Percentiles rank a stretch among this genome's conserved stretches.
These are phyloP conservation scores for Miniopterus natalensis DNA, from an alignment of 2,113 vertebrate species.

Conservation along the genomic window DNA sequence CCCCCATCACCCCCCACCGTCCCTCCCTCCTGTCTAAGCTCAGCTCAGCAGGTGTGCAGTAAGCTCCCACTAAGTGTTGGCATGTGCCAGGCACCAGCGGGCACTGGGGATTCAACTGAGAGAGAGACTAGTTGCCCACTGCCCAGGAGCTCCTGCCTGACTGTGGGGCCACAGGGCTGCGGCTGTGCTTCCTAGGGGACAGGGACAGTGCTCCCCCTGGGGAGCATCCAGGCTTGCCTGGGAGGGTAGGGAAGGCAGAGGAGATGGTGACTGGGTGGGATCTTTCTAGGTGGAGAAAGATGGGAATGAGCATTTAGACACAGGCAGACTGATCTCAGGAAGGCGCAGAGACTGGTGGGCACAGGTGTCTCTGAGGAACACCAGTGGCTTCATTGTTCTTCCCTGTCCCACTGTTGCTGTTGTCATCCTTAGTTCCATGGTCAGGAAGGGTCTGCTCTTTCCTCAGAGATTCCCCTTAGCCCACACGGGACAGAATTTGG, in stretches of 20 bases:
- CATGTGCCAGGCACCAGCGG: background rate
- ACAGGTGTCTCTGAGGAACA: accelerated
- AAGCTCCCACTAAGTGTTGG: background rate
- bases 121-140: background rate
- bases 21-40: background rate
- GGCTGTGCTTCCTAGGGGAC: background rate
- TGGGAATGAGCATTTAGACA: background rate
- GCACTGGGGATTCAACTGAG: background rate
- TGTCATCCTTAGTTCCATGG: background rate
- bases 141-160: background rate
- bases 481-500: background rate
- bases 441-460: background rate
- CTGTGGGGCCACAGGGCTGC: accelerated
- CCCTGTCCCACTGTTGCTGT: too few relatives aligned
- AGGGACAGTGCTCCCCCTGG: background rate
- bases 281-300: background rate
- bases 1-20: accelerated
- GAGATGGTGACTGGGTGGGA: background rate
- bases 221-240: background rate
- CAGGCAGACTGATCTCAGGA: background rate
- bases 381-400: background rate
- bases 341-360: accelerated
- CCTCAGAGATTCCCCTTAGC: background rate
- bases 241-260: background rate
- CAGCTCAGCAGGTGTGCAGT: background rate